Evolutionary conservation across 2,888 invertebrate species (phyloP), one percentile per base, ranked within the genome.

Genomic region (Xanthia togata): DNA sequence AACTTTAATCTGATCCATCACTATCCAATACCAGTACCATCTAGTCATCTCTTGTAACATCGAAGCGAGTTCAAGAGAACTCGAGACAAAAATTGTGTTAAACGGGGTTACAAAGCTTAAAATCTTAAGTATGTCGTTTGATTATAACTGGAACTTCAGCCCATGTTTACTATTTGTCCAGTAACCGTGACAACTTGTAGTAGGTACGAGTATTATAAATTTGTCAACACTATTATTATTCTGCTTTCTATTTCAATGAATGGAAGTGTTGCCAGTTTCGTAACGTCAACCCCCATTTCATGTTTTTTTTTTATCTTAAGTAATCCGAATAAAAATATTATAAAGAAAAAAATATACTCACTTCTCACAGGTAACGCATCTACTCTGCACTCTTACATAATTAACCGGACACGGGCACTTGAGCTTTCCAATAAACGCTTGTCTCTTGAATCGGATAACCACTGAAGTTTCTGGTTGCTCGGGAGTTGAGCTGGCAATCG

Each of bases 361-460:
- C 68, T 23, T 35, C 20, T 70, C 44, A n/a, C 70, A 70, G 17
- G 70, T 4, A 8, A 70, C 2, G 44, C 70, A 70, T 35, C 1
- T 17, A 17, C 5, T 63, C 17, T n/a, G 9, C n/a, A 63, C 38
- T 63, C 0, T 9, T 5, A 11, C 17, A 38, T 17, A 63, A 63
- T 38, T 63, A 17, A 17, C 9, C 4, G 63, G 38, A 38, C 63
- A 63, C 9, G 63, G 63, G 9, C 38, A 63, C 23, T 23, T 68
- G 31, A 44, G 70, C 12, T 63, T 63, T 63, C n/a, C 63, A 9
- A 38, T 17, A 63, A 63, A 38, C 17, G 41, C 4, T 23, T 70
- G 41, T 68, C 68, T 31, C 31, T 31, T 67, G 20, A 67, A 38
- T n/a, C 38, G 38, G 63, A 9, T 38, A 17, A 63, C n/a, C 38